Evolutionary conservation across 2,113 vertebrate genomes (phyloP).

Genomic region (Pachycephala philippinensis): DNA sequence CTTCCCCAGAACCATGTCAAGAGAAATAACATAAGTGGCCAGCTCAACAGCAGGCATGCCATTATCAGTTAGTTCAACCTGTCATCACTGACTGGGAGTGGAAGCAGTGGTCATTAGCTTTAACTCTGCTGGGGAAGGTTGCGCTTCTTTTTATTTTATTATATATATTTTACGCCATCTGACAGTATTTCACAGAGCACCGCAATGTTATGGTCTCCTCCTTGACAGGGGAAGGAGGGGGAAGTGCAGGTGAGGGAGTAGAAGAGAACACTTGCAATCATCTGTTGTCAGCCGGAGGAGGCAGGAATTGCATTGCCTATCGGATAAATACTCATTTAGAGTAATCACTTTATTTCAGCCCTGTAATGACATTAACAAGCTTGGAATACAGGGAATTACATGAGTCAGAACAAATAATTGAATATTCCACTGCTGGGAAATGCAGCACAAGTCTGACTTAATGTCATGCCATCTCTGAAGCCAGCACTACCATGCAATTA

Average conservation of each 20-base stretch:
- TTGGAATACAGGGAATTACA: conserved; percentile 88
- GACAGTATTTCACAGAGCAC: conserved; percentile 80
- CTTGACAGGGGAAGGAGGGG: conserved; percentile 68
- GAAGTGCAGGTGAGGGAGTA: conserved; percentile 5
- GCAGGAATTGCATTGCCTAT: conserved; percentile 68
- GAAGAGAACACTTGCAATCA: conserved; percentile 35
- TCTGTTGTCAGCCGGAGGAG: conserved; percentile 66
- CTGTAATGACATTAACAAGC: conserved; percentile 89
- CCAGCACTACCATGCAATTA: conserved; percentile 82
- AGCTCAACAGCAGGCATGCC: conserved; percentile 90
- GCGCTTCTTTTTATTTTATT: conserved; percentile 71
- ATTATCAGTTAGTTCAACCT: conserved; percentile 94
- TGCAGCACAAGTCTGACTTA: conserved; percentile 73
- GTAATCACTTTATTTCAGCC: conserved; percentile 87
- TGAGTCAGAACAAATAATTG: conserved; percentile 88
- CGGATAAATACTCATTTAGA: conserved; percentile 84
- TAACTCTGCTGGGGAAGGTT: conserved; percentile 73
- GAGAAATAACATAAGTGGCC: conserved; percentile 93
- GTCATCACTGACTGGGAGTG: conserved; percentile 89
- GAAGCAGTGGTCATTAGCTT: conserved; percentile 94
- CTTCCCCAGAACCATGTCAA: conserved; percentile 96
- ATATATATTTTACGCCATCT: conserved; percentile 76
- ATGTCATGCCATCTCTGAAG: conserved; percentile 77
- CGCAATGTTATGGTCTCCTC: conserved; percentile 58
- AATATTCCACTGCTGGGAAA: conserved; percentile 79